Conservation (phyloP, 2,888 invertebrate genomes). For the Andrena bicolor region DNA sequence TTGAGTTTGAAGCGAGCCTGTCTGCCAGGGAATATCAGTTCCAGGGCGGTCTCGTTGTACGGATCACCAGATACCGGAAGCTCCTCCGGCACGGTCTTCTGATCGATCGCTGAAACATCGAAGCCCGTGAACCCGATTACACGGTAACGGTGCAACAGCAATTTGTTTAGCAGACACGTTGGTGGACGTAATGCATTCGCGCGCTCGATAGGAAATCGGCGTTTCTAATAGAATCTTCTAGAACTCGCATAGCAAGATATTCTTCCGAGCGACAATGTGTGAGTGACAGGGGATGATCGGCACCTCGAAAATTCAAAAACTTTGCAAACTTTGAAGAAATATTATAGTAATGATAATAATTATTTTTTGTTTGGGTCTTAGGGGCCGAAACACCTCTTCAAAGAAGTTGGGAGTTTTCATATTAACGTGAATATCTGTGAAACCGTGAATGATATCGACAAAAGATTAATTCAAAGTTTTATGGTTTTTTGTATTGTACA, state of each 20-base stretch:
- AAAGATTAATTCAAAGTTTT: too few species aligned
- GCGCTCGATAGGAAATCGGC: background rate
- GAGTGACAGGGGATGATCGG: background rate
- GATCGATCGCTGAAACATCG: conserved; percentile 90
- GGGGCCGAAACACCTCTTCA: too few species aligned
- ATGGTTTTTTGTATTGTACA: too few species aligned
- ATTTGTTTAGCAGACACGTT: conserved; percentile 33
- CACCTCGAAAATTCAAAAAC: background rate
- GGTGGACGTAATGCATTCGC: conserved; percentile 12
- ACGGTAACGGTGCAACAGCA: background rate
- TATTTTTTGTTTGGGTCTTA: too few species aligned
- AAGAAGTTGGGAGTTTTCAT: too few species aligned
- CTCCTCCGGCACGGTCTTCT: conserved; percentile 92
- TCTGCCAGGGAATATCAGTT: conserved; percentile 92
- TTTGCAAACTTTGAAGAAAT: too few species aligned
- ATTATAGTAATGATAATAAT: too few species aligned
- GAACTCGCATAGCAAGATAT: background rate
- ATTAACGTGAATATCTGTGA: too few species aligned
- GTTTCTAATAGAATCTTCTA: background rate
- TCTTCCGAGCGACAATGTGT: background rate
- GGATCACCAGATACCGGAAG: conserved; percentile 94
- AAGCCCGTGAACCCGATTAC: conserved; percentile 37
- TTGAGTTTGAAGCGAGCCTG: conserved; percentile 92
- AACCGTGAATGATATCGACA: too few species aligned
- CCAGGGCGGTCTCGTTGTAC: conserved; percentile 91